These are phyloP conservation scores for Phymatocera aterrima DNA, from an alignment of 2,888 invertebrate species.

Conservation along the genomic window DNA sequence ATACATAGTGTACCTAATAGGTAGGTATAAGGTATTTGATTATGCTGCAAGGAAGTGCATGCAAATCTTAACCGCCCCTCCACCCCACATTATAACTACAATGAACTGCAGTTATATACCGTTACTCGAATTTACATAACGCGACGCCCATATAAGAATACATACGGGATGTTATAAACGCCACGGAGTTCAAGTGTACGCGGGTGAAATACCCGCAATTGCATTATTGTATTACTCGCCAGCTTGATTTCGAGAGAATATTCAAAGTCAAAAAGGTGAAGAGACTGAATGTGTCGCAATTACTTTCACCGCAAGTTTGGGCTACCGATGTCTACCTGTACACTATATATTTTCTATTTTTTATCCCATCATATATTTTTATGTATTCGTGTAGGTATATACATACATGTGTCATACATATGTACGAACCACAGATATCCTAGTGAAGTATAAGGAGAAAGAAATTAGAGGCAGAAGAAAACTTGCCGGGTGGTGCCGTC, in stretches of 20 bases:
- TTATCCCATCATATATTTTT: too few relatives aligned
- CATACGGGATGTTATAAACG: conserved; percentile 32
- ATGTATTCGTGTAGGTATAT: too few relatives aligned
- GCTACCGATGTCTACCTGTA: too few relatives aligned
- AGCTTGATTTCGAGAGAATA: neutral
- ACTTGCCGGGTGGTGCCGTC: neutral
- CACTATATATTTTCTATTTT: too few relatives aligned
- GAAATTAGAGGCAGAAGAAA: too few relatives aligned
- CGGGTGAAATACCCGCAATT: neutral
- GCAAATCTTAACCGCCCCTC: conserved; percentile 62
- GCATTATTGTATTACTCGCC: neutral
- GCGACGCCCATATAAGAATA: conserved; percentile 11
- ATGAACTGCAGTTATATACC: conserved; percentile 29
- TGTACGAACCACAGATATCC: too few relatives aligned
- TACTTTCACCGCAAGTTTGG: too few relatives aligned
- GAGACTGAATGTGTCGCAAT: too few relatives aligned
- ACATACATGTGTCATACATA: too few relatives aligned
- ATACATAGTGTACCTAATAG: too few relatives aligned
- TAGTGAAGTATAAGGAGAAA: too few relatives aligned
- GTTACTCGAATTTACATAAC: conserved; percentile 38
- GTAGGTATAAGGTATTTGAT: neutral
- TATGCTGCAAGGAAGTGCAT: conserved; percentile 64
- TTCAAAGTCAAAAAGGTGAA: conserved; percentile 4
- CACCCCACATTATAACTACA: conserved; percentile 1
- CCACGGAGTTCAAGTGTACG: neutral